Evolutionary conservation across 2,888 invertebrate genomes (phyloP).

Genomic region (Ichneumoninae sp.): DNA sequence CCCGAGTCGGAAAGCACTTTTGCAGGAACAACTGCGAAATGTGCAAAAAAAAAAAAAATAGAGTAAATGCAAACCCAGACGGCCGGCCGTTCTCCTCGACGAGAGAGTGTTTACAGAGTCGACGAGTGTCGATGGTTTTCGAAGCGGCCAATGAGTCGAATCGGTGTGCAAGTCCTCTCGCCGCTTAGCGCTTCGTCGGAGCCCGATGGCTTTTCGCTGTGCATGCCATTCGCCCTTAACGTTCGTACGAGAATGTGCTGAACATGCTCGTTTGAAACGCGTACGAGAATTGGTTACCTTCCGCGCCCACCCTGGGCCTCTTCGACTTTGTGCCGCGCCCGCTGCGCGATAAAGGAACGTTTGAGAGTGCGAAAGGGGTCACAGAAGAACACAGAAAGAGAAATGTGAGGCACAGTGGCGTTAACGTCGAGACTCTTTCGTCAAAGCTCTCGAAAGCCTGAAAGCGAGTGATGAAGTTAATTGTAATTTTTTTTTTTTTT

Average conservation of each 20-base stretch:
- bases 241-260: neutral
- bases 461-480: constrained; percentile 4
- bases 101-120: neutral
- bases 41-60: neutral
- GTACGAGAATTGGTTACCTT: neutral
- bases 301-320: neutral
- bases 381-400: neutral
- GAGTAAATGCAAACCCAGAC: neutral
- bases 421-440: constrained; percentile 3
- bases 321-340: neutral
- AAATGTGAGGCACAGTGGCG: neutral
- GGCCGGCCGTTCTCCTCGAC: neutral
- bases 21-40: neutral
- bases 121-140: neutral
- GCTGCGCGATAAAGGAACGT: neutral
- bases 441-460: neutral
- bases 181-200: neutral
- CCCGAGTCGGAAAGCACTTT: neutral
- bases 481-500: neutral
- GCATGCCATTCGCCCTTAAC: neutral
- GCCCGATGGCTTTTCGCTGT: neutral
- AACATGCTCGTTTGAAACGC: neutral
- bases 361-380: neutral
- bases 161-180: neutral
- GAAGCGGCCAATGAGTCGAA: neutral